Base-by-base conservation (phyloP, 2,888 invertebrate species). In the Ectemnius cavifrons region DNA sequence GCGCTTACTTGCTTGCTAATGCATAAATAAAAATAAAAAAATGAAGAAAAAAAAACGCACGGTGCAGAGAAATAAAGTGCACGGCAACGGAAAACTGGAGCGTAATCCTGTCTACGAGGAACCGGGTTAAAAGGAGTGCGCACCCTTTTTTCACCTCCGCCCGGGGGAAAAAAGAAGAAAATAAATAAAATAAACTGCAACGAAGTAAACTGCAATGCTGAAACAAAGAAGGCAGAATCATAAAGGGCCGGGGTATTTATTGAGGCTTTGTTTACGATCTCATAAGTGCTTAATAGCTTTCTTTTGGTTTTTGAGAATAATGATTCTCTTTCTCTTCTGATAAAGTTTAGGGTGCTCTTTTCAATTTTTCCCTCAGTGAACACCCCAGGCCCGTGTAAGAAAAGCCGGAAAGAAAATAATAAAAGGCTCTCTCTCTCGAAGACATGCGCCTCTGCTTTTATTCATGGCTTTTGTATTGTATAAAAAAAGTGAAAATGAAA, bases 401-500 rank as follows among this genome's bases (percentile, higher is more conserved):
- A 56, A 28, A 52, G 70, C 71, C 71, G 71, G 74, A 78, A 37
- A 37, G 37, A 37, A 78, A 79, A 71, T 70, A 67, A 78, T 66
- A 71, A 71, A 73, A 74, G 73, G 11, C 60, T 63, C 8, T 28
- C 45, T 68, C 45, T 57, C 28, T 75, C 71, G 78, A 80, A 79
- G 79, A 75, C 78, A 77, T 79, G 78, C 75, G 72, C 60, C 71
- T 70, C 77, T 77, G 71, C 75, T 84, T 87, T 87, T 84, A 82
- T 85, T 75, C 84, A 84, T 84, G 85, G 79, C 82, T 84, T 88
- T 88, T 85, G 37, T 37, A 86, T 88, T 86, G 81, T 84, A 85
- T 86, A 86, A 86, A 87, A 37, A 88, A 87, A 86, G 83, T 85
- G 86, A 87, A 88, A 88, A 87, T 85, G 84, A 83, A 88, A 84